These are phyloP conservation scores for Caradrina kadenii DNA, from an alignment of 2,888 invertebrate genomes.

Conservation along the genomic window DNA sequence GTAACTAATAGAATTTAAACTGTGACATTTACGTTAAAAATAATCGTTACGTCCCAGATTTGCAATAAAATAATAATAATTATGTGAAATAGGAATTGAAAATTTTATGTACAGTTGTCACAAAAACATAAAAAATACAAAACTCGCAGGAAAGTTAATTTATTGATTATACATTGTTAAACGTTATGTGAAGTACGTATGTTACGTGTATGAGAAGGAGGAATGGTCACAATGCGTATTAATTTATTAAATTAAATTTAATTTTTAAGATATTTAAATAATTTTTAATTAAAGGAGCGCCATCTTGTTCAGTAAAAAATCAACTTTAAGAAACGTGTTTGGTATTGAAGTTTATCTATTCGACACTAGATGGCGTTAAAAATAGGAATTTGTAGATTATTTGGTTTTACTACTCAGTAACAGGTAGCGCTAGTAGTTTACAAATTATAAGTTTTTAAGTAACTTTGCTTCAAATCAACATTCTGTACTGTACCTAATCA, in stretches of 20 bases:
- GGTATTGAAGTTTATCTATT: conserved; percentile 57
- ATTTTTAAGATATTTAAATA: too few species aligned
- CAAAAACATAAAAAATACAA: not conserved
- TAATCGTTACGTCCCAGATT: not conserved
- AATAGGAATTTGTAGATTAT: fast-evolving
- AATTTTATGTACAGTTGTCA: too few species aligned
- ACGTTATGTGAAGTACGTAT: too few species aligned
- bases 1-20: not conserved
- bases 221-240: too few species aligned
- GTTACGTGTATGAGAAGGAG: too few species aligned
- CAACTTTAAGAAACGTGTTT: not conserved
- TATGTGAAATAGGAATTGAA: not conserved
- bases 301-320: conserved; percentile 7
- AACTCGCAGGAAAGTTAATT: not conserved
- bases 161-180: not conserved
- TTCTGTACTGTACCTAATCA: too few species aligned
- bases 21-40: not conserved
- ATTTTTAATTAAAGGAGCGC: not conserved
- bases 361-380: conserved; percentile 68
- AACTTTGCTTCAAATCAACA: too few species aligned
- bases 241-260: too few species aligned
- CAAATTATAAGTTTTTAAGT: not conserved
- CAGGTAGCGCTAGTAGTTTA: conserved; percentile 53
- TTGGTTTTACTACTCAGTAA: conserved; percentile 32
- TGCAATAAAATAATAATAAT: too few species aligned